Evolutionary conservation across 2,888 invertebrate genomes (phyloP).

Genomic region (Cerceris rybyensis): DNA sequence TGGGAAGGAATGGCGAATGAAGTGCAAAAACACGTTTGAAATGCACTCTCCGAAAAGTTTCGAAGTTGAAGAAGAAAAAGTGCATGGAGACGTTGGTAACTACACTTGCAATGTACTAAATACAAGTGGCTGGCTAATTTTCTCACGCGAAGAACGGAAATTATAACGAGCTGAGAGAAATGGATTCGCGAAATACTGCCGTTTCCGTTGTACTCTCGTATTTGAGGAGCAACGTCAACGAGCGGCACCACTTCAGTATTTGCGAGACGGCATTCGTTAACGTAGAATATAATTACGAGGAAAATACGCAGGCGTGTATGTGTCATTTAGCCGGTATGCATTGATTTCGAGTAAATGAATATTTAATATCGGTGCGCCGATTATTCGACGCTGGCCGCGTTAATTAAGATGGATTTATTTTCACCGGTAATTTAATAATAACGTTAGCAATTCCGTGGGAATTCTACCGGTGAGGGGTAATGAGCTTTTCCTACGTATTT

Average conservation of each 20-base stretch:
- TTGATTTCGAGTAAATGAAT: conserved; percentile 34
- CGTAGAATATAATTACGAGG: conserved; percentile 43
- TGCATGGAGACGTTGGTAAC: too few relatives aligned
- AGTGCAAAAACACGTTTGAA: too few relatives aligned
- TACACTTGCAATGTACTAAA: background rate
- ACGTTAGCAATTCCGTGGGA: background rate
- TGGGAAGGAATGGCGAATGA: background rate
- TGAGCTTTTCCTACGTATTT: background rate
- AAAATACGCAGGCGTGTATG: conserved; percentile 21
- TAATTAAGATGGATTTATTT: conserved; percentile 47
- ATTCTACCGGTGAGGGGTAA: background rate
- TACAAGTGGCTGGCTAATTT: background rate
- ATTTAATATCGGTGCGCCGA: conserved; percentile 38
- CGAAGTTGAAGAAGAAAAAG: too few relatives aligned
- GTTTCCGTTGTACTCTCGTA: background rate
- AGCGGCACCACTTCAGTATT: background rate
- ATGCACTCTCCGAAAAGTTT: too few relatives aligned
- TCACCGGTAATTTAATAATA: conserved; percentile 20
- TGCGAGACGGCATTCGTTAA: conserved; percentile 28
- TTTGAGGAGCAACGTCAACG: background rate
- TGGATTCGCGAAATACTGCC: background rate
- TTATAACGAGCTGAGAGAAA: background rate
- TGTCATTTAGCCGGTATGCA: background rate
- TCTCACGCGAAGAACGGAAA: background rate
- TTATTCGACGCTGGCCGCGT: conserved; percentile 5